These are phyloP conservation scores for Zaprionus ornatus DNA, from an alignment of 1,140 invertebrate species.

Conservation along the genomic window DNA sequence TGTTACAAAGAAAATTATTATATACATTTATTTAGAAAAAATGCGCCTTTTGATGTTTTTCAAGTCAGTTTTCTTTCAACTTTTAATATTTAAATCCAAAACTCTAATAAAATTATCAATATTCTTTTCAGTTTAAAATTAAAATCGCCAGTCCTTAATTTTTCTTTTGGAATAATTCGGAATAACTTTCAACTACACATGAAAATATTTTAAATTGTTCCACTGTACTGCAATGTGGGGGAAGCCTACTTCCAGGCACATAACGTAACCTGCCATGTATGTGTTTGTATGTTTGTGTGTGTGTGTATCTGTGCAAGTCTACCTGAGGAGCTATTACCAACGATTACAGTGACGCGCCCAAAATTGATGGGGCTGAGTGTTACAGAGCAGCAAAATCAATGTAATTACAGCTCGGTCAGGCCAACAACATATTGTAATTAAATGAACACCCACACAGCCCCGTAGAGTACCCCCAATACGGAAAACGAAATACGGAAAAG, in stretches of 20 bases:
- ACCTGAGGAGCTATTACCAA: slow-evolving; percentile 50
- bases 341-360: slow-evolving; percentile 73
- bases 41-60: too few species aligned
- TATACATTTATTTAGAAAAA: too few species aligned
- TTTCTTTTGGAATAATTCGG: too few species aligned
- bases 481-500: neutral
- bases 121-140: too few species aligned
- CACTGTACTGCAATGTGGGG: neutral
- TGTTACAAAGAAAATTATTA: too few species aligned
- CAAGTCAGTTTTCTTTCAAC: too few species aligned
- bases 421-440: slow-evolving; percentile 51
- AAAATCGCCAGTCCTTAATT: too few species aligned
- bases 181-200: too few species aligned
- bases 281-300: neutral
- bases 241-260: neutral
- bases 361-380: slow-evolving; percentile 60
- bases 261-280: neutral
- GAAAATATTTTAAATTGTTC: neutral
- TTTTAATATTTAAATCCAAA: too few species aligned
- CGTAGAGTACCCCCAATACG: neutral
- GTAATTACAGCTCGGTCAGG: slow-evolving; percentile 58
- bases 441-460: slow-evolving; percentile 26
- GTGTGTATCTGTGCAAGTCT: slow-evolving; percentile 18
- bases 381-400: slow-evolving; percentile 64
- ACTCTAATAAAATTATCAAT: too few species aligned